Evolutionary conservation across 1,140 invertebrate genomes (phyloP).

Genomic region (Apis laboriosa): DNA sequence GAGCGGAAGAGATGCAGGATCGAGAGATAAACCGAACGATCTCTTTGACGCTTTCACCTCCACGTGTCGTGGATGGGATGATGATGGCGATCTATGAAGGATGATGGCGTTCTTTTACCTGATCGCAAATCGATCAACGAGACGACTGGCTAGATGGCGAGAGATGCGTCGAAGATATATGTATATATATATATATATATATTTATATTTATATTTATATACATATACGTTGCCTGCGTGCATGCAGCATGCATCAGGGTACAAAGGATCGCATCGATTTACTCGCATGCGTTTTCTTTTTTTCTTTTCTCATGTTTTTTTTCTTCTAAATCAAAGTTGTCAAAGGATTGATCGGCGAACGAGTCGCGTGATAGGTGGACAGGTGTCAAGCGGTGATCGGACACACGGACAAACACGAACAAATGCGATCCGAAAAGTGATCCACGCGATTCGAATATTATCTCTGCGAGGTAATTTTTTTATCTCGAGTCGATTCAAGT

Average conservation of each 20-base stretch:
- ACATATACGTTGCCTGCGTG: slow-evolving; percentile 37
- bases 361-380: neutral
- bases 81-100: slow-evolving; percentile 37
- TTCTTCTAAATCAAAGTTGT: neutral
- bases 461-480: neutral
- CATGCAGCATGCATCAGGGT: slow-evolving; percentile 64
- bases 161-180: slow-evolving; percentile 49
- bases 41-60: neutral
- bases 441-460: neutral
- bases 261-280: slow-evolving; percentile 33
- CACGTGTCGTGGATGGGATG: neutral
- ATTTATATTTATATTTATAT: too few relatives aligned
- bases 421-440: neutral
- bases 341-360: neutral
- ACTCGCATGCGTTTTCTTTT: slow-evolving; percentile 55
- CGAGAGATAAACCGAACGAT: slow-evolving; percentile 16
- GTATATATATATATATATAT: too few relatives aligned
- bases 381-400: slow-evolving; percentile 17
- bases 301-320: too few relatives aligned
- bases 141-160: slow-evolving; percentile 33
- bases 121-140: slow-evolving; percentile 43
- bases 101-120: slow-evolving; percentile 33
- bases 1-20: neutral
- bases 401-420: slow-evolving; percentile 55
- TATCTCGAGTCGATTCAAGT: neutral